Conservation (phyloP, 2,113 vertebrate genomes). For the Oncorhynchus tshawytscha region DNA sequence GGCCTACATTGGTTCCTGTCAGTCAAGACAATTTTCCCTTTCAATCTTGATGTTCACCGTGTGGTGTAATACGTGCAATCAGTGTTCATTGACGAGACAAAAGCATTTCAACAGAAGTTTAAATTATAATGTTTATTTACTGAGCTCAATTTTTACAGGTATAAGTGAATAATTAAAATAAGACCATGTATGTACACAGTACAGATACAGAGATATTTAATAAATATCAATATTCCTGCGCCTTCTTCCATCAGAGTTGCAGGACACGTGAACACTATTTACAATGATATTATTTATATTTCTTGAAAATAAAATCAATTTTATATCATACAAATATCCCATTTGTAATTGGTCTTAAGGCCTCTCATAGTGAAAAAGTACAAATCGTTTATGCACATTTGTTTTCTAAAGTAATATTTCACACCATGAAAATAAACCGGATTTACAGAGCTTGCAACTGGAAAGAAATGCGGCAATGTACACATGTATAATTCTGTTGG, state of each 20-base stretch:
- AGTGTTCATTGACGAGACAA: background rate
- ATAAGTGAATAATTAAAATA: constrained; percentile 58
- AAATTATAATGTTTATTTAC: constrained; percentile 62
- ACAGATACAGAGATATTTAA: constrained; percentile 72
- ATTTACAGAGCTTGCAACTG: background rate
- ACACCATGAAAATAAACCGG: constrained; percentile 3
- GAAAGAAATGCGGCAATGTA: constrained; percentile 24
- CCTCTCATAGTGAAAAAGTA: constrained; percentile 43
- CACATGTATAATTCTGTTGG: background rate
- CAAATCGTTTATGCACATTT: constrained; percentile 33
- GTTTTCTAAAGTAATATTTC: constrained; percentile 52
- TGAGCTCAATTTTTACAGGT: constrained; percentile 63
- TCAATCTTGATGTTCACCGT: background rate
- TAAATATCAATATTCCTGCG: constrained; percentile 65
- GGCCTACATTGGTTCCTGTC: background rate
- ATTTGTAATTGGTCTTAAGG: constrained; percentile 37
- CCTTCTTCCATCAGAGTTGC: constrained; percentile 42
- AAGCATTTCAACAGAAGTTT: constrained; percentile 1
- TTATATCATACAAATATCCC: constrained; percentile 27
- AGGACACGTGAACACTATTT: constrained; percentile 57
- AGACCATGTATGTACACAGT: constrained; percentile 68
- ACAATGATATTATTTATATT: constrained; percentile 56
- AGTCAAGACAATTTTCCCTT: background rate
- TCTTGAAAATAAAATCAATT: constrained; percentile 26
- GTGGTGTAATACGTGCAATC: no score